Base-by-base conservation (phyloP, 2,888 invertebrate genomes). In the Zelleria hepariella region DNA sequence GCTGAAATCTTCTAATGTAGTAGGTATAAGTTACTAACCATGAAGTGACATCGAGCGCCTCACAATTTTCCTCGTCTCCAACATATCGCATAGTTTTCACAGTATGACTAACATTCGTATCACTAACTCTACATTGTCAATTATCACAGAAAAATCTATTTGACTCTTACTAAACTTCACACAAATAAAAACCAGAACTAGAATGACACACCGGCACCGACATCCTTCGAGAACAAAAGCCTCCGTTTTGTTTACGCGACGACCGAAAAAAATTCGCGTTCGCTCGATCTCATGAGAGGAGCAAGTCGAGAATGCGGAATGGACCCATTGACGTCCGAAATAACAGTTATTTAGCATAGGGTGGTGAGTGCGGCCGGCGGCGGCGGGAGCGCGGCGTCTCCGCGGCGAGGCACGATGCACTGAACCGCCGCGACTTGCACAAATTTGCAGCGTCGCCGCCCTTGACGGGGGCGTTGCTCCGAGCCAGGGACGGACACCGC, bases 381-480 rank as follows among this genome's bases (percentile, higher is more conserved):
- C 67, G 65, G 60, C 59, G 76, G 79, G 78, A 74, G 82, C 88
- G 88, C 86, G 81, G 78, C 74, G 79, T 85, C 86, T 86, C 86
- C 86, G 86, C 86, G 86, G 86, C 86, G 84, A 81, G 82, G 82
- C 86, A 81, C 84, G 86, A 84, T 88, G 87, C 87, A 87, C 86
- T 86, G 86, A 83, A 76, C 81, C 77, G 81, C 80, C 74, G 73
- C 79, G 84, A 84, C 86, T 87, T 87, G 87, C 87, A 87, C 79
- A 87, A 88, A 85, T 87, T 87, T 87, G 87, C 86, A 75, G 75
- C 86, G 86, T 84, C 86, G 87, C 86, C 88, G 88, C 88, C 88
- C 88, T 87, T 88, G 87, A 86, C 87, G 85, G 86, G 88, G 88
- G 85, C 88, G 87, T 87, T 88, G 88, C 86, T 85, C 88, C 83